Base-by-base conservation (phyloP, 2,113 vertebrate genomes). In the Setophaga petechia region DNA sequence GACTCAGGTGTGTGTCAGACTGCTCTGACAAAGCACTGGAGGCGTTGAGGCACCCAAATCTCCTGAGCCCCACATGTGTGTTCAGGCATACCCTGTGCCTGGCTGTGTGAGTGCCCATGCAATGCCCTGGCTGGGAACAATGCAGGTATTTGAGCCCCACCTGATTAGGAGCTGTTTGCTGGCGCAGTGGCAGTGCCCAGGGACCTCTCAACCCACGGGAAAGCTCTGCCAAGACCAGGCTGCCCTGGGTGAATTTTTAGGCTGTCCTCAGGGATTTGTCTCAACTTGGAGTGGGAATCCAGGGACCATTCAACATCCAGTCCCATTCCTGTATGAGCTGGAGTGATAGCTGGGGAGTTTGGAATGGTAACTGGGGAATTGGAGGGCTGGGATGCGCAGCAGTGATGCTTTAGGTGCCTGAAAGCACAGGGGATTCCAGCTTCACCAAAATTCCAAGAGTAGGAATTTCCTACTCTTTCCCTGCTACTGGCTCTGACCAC, bases 131-230 rank as follows among this genome's bases (percentile, higher is more conserved):
- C 83, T 58, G 72, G 75, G 51, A 83, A 72, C 78, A 87, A 8
- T 24, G 31, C 55, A 51, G 51, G 58, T 28, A 27, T 89, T 52
- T 67, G 68, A 90, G 89, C 76, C 61, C 35, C 65, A 67, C 73
- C 86, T 68, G 86, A 55, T 71, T 77, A 86, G 80, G 68, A 89
- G 83, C 21, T 62, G 72, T 67, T 86, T 76, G 67, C 88, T 94
- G 94, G 76, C 86, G 52, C 67, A 21, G 49, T 49, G 79, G 47
- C 2, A 4, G n/a, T 71, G 61, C 80, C 43, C 24, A 22, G 86
- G 68, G 47, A 90, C 39, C 59, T 92, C 59, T 35, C 23, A 78
- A 75, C 31, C n/a, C 61, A 23, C 1, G 15, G 63, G 44, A 88
- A 89, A 84, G 27, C 27, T n/a, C 5, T 44, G 44, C 66, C 57